Conservation (phyloP, 2,113 vertebrate genomes). For the Poecile atricapillus region DNA sequence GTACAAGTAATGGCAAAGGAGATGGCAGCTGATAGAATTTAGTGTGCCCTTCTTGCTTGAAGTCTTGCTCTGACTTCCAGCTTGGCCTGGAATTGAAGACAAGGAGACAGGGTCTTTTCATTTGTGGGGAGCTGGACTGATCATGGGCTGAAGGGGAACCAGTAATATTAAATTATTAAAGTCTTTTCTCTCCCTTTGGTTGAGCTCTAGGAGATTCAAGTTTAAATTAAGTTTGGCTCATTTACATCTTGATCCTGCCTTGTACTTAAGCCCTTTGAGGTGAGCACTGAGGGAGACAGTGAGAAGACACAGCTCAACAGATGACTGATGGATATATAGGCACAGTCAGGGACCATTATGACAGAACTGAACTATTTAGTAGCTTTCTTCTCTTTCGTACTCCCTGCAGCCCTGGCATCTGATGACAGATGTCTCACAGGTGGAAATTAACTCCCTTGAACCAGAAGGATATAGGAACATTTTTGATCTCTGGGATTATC, state of each 20-base stretch:
- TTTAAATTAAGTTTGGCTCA: neutral
- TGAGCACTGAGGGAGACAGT: neutral
- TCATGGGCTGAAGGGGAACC: neutral
- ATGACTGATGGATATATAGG: neutral
- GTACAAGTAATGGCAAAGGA: neutral
- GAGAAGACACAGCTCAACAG: neutral
- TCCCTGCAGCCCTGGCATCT: neutral
- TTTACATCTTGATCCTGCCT: neutral
- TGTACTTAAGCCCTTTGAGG: neutral
- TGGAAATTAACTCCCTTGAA: neutral
- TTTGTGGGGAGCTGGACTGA: neutral
- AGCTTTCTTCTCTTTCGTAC: neutral
- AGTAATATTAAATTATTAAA: neutral
- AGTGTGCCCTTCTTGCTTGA: neutral
- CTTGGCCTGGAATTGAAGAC: neutral
- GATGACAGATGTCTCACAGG: neutral
- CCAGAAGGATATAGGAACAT: neutral
- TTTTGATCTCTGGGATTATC: neutral
- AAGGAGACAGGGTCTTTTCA: neutral
- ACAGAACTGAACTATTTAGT: neutral
- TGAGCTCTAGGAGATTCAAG: neutral
- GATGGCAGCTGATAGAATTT: neutral
- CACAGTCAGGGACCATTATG: neutral
- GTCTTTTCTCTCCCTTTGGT: neutral
- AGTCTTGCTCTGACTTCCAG: neutral